Conservation (phyloP, 2,888 invertebrate species). For the Piscicola geometra region DNA sequence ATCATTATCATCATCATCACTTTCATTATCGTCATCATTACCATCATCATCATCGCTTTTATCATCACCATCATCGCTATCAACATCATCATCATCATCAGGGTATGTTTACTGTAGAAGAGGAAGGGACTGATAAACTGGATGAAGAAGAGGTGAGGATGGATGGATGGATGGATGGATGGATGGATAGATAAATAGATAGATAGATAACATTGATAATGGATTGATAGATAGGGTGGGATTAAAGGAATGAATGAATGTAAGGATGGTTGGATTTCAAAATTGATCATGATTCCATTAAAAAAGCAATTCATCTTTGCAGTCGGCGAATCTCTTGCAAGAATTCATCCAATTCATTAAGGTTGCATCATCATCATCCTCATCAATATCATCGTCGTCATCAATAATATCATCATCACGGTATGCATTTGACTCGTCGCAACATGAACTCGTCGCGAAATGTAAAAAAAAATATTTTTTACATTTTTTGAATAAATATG, state of each 20-base stretch:
- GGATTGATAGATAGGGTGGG: neutral
- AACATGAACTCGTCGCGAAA: too few relatives aligned
- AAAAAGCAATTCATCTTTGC: too few relatives aligned
- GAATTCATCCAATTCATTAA: conserved; percentile 5
- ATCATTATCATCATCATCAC: neutral
- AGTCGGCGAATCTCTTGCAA: neutral
- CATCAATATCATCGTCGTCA: conserved; percentile 31
- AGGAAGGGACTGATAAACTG: neutral
- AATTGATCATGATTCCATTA: too few relatives aligned
- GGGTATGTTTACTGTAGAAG: neutral
- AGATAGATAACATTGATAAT: neutral
- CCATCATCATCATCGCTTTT: conserved; percentile 16
- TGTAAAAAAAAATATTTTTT: too few relatives aligned
- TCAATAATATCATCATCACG: conserved; percentile 49
- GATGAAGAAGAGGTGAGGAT: neutral
- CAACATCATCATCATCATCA: conserved; percentile 19
- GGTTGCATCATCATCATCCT: conserved; percentile 29
- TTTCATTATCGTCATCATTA: neutral
- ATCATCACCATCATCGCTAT: conserved; percentile 26
- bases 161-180: neutral
- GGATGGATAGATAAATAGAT: neutral
- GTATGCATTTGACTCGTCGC: too few relatives aligned
- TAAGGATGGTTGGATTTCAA: too few relatives aligned
- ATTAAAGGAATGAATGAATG: too few relatives aligned
- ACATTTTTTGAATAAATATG: too few relatives aligned